A percentile compares a stretch with the other conserved stretches of the same genome.
Conservation (phyloP, 1,140 invertebrate species). For the Scaptomyza graminum region DNA sequence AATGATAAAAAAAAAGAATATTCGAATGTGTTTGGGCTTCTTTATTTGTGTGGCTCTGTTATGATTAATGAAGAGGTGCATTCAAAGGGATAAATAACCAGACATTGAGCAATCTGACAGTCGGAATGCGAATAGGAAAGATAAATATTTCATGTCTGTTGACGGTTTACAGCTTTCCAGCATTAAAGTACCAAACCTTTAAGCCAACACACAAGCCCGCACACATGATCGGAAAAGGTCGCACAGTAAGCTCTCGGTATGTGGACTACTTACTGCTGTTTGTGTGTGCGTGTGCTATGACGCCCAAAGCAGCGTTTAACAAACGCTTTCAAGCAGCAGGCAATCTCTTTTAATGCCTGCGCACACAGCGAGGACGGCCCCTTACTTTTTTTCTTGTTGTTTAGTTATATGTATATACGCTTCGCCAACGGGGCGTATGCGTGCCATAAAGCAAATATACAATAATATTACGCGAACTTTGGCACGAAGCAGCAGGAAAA, state of each 20-base stretch:
- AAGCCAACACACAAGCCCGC: background rate
- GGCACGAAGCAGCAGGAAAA: conserved; percentile 11
- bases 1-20: conserved; percentile 20
- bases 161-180: conserved; percentile 26
- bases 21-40: conserved; percentile 27
- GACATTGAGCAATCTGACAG: conserved; percentile 1
- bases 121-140: background rate
- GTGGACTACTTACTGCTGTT: conserved; percentile 15
- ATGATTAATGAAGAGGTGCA: conserved; percentile 31
- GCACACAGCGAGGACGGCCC: conserved; percentile 37
- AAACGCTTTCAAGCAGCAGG: conserved; percentile 63
- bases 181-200: conserved; percentile 20
- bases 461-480: conserved; percentile 50
- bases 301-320: conserved; percentile 63
- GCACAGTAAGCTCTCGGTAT: background rate
- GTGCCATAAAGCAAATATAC: conserved; percentile 73
- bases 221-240: conserved; percentile 29
- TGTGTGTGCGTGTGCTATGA: conserved; percentile 40
- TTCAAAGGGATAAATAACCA: conserved; percentile 36
- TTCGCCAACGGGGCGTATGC: conserved; percentile 65
- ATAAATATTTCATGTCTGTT: conserved; percentile 42
- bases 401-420: conserved; percentile 47
- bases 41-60: background rate
- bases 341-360: conserved; percentile 74
- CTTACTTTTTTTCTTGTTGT: conserved; percentile 28